These are phyloP conservation scores for Pollenia angustigena DNA, from an alignment of 2,888 invertebrate species.

Conservation along the genomic window DNA sequence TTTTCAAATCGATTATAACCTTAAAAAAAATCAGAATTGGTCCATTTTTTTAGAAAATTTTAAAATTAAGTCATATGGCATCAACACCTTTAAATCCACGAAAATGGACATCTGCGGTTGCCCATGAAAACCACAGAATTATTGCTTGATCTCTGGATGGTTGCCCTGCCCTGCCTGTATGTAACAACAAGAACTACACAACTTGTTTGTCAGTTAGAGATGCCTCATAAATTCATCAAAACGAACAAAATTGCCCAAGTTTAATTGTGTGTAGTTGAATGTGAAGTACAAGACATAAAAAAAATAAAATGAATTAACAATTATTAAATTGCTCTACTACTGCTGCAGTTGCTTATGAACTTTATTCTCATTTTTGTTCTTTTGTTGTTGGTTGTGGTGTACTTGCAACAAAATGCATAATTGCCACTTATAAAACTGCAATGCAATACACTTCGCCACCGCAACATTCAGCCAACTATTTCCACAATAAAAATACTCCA, in stretches of 20 bases:
- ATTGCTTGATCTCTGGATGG: conserved; percentile 57
- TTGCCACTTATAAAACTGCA: conserved; percentile 77
- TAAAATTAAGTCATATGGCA: too few species aligned
- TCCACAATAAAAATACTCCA: conserved; percentile 51
- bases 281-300: conserved; percentile 54
- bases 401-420: conserved; percentile 81
- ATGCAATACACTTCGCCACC: conserved; percentile 35
- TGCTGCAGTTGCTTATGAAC: conserved; percentile 36
- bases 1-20: too few species aligned
- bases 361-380: background rate
- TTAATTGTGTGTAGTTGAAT: conserved; percentile 70
- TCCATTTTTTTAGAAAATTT: too few species aligned
- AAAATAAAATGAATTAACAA: conserved; percentile 38
- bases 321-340: conserved; percentile 61
- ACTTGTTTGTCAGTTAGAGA: conserved; percentile 67
- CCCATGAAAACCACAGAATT: too few species aligned
- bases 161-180: conserved; percentile 51
- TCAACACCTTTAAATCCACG: too few species aligned
- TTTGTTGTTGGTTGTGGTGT: conserved; percentile 43
- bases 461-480: conserved; percentile 22
- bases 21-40: too few species aligned
- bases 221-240: conserved; percentile 76
- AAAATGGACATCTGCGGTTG: too few species aligned
- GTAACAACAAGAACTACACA: conserved; percentile 26
- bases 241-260: conserved; percentile 67